Base-by-base conservation (phyloP, 2,888 invertebrate genomes). In the Frankliniella fusca region DNA sequence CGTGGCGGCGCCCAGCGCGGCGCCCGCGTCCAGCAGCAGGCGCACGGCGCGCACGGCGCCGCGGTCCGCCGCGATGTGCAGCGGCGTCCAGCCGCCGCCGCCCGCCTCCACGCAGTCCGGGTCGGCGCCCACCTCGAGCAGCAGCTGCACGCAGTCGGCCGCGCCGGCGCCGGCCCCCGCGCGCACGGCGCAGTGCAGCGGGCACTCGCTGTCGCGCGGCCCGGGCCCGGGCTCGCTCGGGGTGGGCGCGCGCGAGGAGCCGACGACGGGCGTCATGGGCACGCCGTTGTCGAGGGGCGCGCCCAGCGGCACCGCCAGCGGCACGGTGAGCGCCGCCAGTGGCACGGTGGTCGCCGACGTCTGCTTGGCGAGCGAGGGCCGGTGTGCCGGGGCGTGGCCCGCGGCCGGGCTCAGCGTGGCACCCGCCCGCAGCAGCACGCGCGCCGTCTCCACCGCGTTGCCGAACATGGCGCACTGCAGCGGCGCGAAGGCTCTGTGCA, bases 401-500 rank as follows among this genome's bases (percentile, higher is more conserved):
- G 93, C 90, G 84, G 92, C 91, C 84, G 90, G 88, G 23, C 27
- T 10, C 81, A 95, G 92, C 84, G 92, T 91, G 82, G 95, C 93
- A 28, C 93, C 93, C 84, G 91, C 91, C 84, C 91, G 92, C 84
- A 96, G 91, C 83, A 97, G 91, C 86, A 95, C 91, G 88, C 92
- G 93, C 82, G 94, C 93, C 20, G 95, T 95, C 86, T 94, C 93
- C 82, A 93, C 91, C 84, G 95, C 93, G 86, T 96, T 95, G 20
- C 96, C 95, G 88, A 96, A 95, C 54, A 96, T 96, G 20, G 97
- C 95, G 87, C 95, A 96, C 88, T 97, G 97, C 83, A 97, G 90
- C 0, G 97, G 95, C 80, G 94, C 93, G 87, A 94, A 94, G 85
- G 92, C 92, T 87, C 93, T 92, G 83, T 92, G 91, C 86, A 92